A percentile compares a stretch with the other conserved stretches of the same genome.
phyloP scores from a whole-genome alignment of 2,888 invertebrate genomes.

The Cynaeus angustus region DNA sequence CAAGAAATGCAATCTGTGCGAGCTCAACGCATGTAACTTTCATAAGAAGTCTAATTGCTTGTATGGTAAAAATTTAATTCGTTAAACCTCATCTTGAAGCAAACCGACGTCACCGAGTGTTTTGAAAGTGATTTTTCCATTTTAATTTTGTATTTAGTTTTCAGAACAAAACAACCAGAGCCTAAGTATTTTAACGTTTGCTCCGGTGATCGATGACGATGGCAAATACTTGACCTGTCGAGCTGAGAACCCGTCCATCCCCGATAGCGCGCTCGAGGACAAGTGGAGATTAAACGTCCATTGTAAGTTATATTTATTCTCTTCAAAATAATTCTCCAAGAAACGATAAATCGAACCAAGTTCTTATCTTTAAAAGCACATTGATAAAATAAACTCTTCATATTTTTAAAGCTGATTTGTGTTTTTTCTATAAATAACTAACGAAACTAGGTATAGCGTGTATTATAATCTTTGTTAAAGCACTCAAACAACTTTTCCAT shows the following conservation, averaged over 20 bases:
- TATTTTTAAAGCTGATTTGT: conserved; percentile 20
- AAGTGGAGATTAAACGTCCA: conserved; percentile 91
- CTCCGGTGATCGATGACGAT: conserved; percentile 90
- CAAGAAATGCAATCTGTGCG: neutral
- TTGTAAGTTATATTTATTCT: conserved; percentile 78
- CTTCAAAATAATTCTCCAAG: conserved; percentile 40
- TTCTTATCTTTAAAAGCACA: conserved; percentile 22
- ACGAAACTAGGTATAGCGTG: no score
- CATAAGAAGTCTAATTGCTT: conserved; percentile 35
- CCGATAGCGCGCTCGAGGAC: conserved; percentile 88
- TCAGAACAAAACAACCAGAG: conserved; percentile 88
- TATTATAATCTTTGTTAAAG: no score
- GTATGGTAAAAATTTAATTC: conserved; percentile 33
- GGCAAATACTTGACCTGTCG: conserved; percentile 92
- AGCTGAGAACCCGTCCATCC: conserved; percentile 90
- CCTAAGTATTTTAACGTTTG: conserved; percentile 87
- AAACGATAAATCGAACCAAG: conserved; percentile 23
- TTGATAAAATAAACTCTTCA: conserved; percentile 28
- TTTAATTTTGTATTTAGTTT: conserved; percentile 75
- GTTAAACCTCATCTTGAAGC: conserved; percentile 11
- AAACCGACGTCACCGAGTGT: no score
- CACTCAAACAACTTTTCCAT: neutral
- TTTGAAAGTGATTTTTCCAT: no score
- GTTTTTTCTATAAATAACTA: no score
- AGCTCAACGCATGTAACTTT: conserved; percentile 17